Evolutionary conservation across 2,113 vertebrate genomes (phyloP).

Genomic region (Blennius ocellaris): DNA sequence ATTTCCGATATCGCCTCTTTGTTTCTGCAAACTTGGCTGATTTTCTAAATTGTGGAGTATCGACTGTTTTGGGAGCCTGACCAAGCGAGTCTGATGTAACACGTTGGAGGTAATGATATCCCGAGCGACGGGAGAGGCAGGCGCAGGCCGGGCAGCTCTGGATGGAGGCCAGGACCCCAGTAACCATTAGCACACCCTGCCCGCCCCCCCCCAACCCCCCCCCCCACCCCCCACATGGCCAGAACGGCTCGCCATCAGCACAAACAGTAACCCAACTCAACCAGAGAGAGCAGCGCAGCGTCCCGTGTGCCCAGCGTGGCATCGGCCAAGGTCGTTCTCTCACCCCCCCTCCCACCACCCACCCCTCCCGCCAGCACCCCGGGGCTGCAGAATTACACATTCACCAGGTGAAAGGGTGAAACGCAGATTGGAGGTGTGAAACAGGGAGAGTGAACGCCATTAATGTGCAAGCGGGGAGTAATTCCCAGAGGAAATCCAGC

Average conservation of each 20-base stretch:
- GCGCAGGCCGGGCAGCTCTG: slow-evolving; percentile 45
- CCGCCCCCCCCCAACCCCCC: slow-evolving; percentile 36
- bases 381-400: slow-evolving; percentile 48
- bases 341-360: slow-evolving; percentile 8
- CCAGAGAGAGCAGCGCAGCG: slow-evolving; percentile 62
- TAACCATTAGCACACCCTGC: slow-evolving; percentile 78
- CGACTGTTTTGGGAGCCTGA: slow-evolving; percentile 81
- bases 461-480: slow-evolving; percentile 77
- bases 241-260: slow-evolving; percentile 60
- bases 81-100: slow-evolving; percentile 80
- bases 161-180: slow-evolving; percentile 74
- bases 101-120: slow-evolving; percentile 81
- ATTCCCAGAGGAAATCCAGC: slow-evolving; percentile 80
- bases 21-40: slow-evolving; percentile 86
- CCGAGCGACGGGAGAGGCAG: slow-evolving; percentile 71
- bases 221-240: slow-evolving; percentile 25
- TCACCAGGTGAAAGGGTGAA: slow-evolving; percentile 68
- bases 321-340: slow-evolving; percentile 69
- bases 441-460: slow-evolving; percentile 73
- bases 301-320: slow-evolving; percentile 52
- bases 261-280: slow-evolving; percentile 75
- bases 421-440: slow-evolving; percentile 65
- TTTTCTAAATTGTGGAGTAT: slow-evolving; percentile 86
- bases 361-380: no score
- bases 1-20: slow-evolving; percentile 83